Conservation (phyloP, 2,797 vertebrate species). For the Alosa sapidissima region DNA sequence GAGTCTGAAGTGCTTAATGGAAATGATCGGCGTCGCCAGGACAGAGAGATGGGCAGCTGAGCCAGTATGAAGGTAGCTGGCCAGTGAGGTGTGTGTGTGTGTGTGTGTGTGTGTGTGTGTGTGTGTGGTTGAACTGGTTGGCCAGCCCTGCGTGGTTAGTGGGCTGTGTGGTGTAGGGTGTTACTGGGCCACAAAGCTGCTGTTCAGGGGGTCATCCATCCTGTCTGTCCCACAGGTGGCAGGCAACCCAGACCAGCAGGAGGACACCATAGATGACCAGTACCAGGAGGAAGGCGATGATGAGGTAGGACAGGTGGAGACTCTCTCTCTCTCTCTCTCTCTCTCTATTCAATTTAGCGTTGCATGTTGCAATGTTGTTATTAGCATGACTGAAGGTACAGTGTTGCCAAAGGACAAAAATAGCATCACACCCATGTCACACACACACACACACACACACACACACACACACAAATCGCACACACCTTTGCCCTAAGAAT, state of each 20-base stretch:
- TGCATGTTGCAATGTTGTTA: too few species aligned
- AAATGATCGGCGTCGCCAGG: not conserved
- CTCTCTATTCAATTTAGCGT: not conserved
- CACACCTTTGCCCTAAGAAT: not conserved
- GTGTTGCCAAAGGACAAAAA: too few species aligned
- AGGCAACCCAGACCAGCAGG: constrained; percentile 97
- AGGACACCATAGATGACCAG: constrained; percentile 91
- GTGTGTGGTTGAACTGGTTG: too few species aligned
- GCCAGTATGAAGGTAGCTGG: not conserved
- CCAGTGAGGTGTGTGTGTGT: constrained; percentile 9
- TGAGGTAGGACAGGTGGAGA: constrained; percentile 75
- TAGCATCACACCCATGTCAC: not conserved
- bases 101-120: too few species aligned
- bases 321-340: not conserved
- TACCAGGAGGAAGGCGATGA: constrained; percentile 96
- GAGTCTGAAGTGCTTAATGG: not conserved
- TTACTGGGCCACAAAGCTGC: not conserved
- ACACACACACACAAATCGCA: constrained; percentile 19
- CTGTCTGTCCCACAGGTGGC: constrained; percentile 80
- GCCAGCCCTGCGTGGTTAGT: not conserved
- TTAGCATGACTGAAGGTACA: too few species aligned
- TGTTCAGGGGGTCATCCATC: not conserved
- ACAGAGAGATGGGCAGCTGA: not conserved
- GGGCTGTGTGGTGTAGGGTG: not conserved
- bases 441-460: constrained; percentile 12